These are phyloP conservation scores for Camelus bactrianus DNA, from an alignment of 2,113 vertebrate genomes.

Conservation along the genomic window DNA sequence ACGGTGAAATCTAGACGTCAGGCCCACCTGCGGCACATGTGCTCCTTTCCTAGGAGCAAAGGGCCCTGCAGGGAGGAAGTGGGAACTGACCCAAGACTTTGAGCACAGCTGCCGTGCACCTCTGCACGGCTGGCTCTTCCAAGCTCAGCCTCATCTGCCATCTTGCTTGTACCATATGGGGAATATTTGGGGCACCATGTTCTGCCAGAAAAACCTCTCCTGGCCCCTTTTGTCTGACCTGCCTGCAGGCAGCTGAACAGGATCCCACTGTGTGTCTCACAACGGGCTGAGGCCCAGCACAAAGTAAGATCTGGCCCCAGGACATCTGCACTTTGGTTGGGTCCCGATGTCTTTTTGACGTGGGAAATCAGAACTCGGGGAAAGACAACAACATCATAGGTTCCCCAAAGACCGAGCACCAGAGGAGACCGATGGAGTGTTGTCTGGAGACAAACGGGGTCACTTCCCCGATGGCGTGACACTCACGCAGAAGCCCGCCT, in stretches of 20 bases:
- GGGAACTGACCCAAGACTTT: neutral
- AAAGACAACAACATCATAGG: neutral
- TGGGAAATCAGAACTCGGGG: neutral
- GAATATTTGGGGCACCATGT: neutral
- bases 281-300: neutral
- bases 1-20: neutral
- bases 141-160: neutral
- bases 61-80: accelerated
- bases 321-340: neutral
- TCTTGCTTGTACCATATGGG: neutral
- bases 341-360: neutral
- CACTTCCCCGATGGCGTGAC: neutral
- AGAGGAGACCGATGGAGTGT: neutral
- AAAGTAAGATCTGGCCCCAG: neutral
- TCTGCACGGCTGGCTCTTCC: neutral
- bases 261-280: neutral
- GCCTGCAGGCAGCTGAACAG: neutral
- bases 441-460: neutral
- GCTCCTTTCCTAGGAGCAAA: neutral
- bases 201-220: neutral
- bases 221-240: neutral
- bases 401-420: neutral
- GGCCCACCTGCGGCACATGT: neutral
- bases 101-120: neutral
- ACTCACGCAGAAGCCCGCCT: neutral